Percentiles rank a stretch among this genome's conserved stretches.
These are phyloP conservation scores for Hydrozoanthus tunicans DNA, from an alignment of 64 coral and sea anemone species.

Conservation along the genomic window DNA sequence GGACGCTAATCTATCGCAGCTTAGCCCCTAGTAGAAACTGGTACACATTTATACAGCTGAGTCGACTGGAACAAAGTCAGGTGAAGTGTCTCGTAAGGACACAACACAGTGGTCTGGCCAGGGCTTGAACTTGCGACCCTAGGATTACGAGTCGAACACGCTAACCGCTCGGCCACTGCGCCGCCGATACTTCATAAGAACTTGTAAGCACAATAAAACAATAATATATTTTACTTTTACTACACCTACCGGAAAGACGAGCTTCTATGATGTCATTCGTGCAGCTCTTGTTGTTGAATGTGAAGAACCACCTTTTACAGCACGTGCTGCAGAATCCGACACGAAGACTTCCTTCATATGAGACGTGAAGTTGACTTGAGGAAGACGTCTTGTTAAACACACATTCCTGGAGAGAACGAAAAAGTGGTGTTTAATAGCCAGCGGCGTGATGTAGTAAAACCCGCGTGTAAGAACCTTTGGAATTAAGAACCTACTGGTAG, in stretches of 20 bases:
- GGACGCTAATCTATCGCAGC: too few relatives aligned
- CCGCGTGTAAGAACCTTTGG: too few relatives aligned
- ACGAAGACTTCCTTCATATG: constrained; percentile 84
- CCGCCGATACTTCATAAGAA: neutral
- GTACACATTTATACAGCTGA: too few relatives aligned
- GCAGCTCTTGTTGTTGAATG: constrained; percentile 66
- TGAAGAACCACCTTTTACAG: constrained; percentile 91
- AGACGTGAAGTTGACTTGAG: constrained; percentile 61
- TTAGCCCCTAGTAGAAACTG: too few relatives aligned
- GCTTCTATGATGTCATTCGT: constrained; percentile 59
- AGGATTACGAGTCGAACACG: too few relatives aligned
- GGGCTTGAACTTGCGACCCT: too few relatives aligned
- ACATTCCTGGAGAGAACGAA: constrained; percentile 69
- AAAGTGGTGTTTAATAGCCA: neutral
- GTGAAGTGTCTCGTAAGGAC: too few relatives aligned
- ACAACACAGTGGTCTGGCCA: too few relatives aligned
- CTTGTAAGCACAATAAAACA: neutral
- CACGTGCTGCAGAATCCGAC: constrained; percentile 82
- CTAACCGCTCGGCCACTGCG: too few relatives aligned
- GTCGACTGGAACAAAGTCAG: too few relatives aligned
- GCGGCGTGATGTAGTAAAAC: neutral
- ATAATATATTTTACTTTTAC: neutral
- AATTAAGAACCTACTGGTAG: too few relatives aligned
- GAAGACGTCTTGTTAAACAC: constrained; percentile 58
- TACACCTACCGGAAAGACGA: constrained; percentile 40